Evolutionary conservation across 2,888 invertebrate genomes (phyloP), one percentile per base, ranked within the genome.

Genomic region (Perizoma affinitatum): DNA sequence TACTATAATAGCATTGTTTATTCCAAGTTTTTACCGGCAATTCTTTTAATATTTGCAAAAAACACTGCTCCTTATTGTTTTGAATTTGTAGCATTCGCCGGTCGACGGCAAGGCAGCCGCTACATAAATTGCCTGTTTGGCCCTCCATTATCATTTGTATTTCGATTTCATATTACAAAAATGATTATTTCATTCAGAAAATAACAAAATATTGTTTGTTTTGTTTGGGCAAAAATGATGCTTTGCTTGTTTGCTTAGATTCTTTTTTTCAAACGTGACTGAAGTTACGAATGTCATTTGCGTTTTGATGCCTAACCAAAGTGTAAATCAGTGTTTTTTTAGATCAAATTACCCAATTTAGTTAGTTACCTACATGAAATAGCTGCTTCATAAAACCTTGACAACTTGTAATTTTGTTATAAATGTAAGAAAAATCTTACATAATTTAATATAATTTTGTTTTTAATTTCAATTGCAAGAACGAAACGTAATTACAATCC

Each of bases 41-140:
- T 72, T 87, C 87, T 46, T 66, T 75, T 6, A 88, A 70, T 50
- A 90, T 83, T 74, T 83, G 72, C 10, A 72, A 57, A 76, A 85
- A 88, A 74, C 78, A 80, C 56, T 82, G 76, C 52, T 76, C 79
- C 47, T 74, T 72, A 51, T 54, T 69, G 36, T 83, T 76, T 0
- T 77, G 67, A 5, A 88, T 51, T 8, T 65, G 48, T 10, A 70
- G 59, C 77, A 88, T 80, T 83, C 82, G 85, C 6, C 89, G 78
- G 4, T 72, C 84, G 0, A 65, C 62, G 61, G 78, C 76, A 0
- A 90, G 73, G 55, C 90, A 90, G 2, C 84, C 87, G 61, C 78
- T 76, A 47, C 89, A 89, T 8, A 79, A 52, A 65, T 45, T 68
- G 54, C 36, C 68, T 5, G 69, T 53, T 54, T 66, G 58, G 0